A percentile compares a stretch with the other conserved stretches of the same genome.
These are phyloP conservation scores for Coranthus polyacanthus DNA, from an alignment of 2,797 vertebrate species.

Conservation along the genomic window DNA sequence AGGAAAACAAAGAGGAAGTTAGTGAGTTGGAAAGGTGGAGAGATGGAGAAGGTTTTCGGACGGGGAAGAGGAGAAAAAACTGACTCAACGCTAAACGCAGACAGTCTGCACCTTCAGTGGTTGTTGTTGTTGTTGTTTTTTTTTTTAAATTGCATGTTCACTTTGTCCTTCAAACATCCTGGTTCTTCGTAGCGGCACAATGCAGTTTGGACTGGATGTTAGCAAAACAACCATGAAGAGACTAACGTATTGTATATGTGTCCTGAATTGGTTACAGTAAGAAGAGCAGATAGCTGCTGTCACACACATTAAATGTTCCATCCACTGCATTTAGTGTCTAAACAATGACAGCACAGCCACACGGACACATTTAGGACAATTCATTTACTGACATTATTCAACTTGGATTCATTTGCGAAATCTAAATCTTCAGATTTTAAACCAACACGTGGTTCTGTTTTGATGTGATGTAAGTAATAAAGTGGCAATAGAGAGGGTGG, in stretches of 20 bases:
- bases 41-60: slow-evolving; percentile 12
- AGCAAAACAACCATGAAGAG: slow-evolving; percentile 43
- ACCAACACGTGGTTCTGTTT: slow-evolving; percentile 61
- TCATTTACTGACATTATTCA: neutral
- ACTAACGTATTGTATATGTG: slow-evolving; percentile 16
- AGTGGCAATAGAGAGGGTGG: slow-evolving; percentile 32
- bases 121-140: slow-evolving; percentile 1
- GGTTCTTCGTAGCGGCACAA: slow-evolving; percentile 55
- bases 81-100: slow-evolving; percentile 53
- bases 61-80: slow-evolving; percentile 43
- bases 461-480: slow-evolving; percentile 31
- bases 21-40: slow-evolving; percentile 15
- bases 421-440: slow-evolving; percentile 18
- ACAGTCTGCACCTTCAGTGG: slow-evolving; percentile 41
- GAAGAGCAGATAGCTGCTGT: slow-evolving; percentile 28
- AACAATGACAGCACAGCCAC: neutral
- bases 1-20: slow-evolving; percentile 27
- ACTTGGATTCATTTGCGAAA: neutral
- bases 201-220: slow-evolving; percentile 50
- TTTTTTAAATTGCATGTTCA: slow-evolving; percentile 9
- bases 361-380: too few species aligned
- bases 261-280: slow-evolving; percentile 37
- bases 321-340: slow-evolving; percentile 5
- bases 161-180: slow-evolving; percentile 62
- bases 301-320: slow-evolving; percentile 32